Evolutionary conservation across 2,113 vertebrate species (phyloP), one percentile per base, ranked within the genome.

Genomic region (Heteronetta atricapilla): DNA sequence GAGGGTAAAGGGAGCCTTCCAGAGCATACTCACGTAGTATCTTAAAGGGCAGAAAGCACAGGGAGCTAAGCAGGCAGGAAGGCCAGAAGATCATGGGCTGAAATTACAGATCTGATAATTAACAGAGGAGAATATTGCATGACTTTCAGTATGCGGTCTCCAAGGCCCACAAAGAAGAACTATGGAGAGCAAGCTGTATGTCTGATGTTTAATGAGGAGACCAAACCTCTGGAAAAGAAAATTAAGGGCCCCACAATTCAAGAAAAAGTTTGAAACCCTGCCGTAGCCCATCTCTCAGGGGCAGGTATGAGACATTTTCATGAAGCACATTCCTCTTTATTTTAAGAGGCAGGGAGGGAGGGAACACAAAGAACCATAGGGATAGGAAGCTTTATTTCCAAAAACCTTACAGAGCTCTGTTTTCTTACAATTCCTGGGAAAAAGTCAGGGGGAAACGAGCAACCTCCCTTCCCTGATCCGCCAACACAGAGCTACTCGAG

Each of bases 111-210:
- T 68, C 44, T 89, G 28, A 28, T 42, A 87, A 94, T 50, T 66
- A 93, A 67, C 13, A 20, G 29, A 73, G 46, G 33, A 70, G 75
- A 91, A 89, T 2, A 3, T 36, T 7, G 10, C 0, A 0, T 82
- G 84, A 87, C 76, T 93, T 85, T 85, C 55, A 88, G 85, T 63
- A 90, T 18, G 44, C 88, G 93, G 85, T 62, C 63, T 76, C 40
- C 75, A 86, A 62, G 62, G 50, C 44, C 44, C 70, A 22, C 6
- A 26, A 58, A 62, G 25, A 79, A 63, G 4, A 75, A 38, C 26
- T 5, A 56, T 1, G 5, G 62, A 82, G 93, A 86, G 44, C 4
- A 2, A 76, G 42, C 14, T 74, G 59, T 44, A 6, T 56, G 25
- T 70, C 11, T 78, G 36, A 19, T 48, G 64, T 56, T 75, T 68